Evolutionary conservation across 1,140 invertebrate genomes (phyloP), one percentile per base, ranked within the genome.

Genomic region (Parapsyche elsis): DNA sequence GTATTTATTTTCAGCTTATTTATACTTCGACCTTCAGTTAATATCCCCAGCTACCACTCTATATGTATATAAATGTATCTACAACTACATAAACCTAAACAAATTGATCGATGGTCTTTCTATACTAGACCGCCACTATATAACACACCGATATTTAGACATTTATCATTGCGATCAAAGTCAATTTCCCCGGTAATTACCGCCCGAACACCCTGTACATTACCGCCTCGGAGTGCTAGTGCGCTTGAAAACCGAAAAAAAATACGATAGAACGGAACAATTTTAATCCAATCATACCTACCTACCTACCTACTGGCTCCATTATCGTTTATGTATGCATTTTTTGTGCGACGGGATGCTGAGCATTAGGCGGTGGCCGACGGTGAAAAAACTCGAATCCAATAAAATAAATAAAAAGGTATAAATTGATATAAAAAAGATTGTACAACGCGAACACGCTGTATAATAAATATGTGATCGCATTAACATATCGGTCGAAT

Each of bases 401-500:
- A 19, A 45, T 24, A 19, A 45, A 45, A 46, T 4, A 46, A 73
- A 73, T 24, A 46, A 12, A 73, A 73, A 16, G 16, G 23, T 73
- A n/a, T 16, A 46, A 73, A 73, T 73, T 38, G 24, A 73, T 23
- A 61, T 21, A 61, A 61, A 61, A 61, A 61, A 38, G 7, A 67
- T 26, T 23, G 5, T 9, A 67, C 14, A 38, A 4, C 30, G 30
- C 30, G 30, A 38, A 38, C 30, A 38, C 30, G 7, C 30, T 38
- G 30, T 38, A 38, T 38, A 67, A 67, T 2, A 67, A 67, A 67
- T 2, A 67, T 67, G 64, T 67, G 23, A 57, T 49, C 73, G 70
- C 73, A 75, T 75, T 75, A 75, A 57, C 73, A 75, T 75, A 75
- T 75, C 73, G 49, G 10, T 19, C 21, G 23, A 75, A 75, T 53